Evolutionary conservation across 1,140 invertebrate species (phyloP), one percentile per base, ranked within the genome.

Genomic region (Camponotus floridanus): DNA sequence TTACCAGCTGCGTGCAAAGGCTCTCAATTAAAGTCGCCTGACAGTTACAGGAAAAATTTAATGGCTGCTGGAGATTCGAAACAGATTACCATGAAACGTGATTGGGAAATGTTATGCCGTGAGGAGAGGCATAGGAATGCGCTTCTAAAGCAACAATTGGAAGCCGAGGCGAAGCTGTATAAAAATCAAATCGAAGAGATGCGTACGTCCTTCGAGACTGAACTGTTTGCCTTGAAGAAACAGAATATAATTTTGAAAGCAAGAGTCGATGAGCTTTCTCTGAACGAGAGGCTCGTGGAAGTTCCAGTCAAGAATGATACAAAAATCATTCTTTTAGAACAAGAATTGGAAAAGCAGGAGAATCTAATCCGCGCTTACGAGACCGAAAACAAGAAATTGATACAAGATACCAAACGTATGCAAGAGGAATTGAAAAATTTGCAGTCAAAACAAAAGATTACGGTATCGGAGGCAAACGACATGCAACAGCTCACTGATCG

Each of bases 181-280:
- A 95, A 94, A 39, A 89, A 81, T 6, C 93, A 94, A 81, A 94
- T 95, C 7, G 92, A 94, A 70, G 92, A 90, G 8, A 93, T 94
- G 90, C 90, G 93, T 42, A 76, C 91, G 9, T 91, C 92, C 0
- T 94, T 94, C n/a, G 95, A 95, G 61, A 92, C 94, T 71, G 94
- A 95, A 83, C 59, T 95, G 8, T 95, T 95, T 79, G 76, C 92
- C 1, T 42, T 95, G 0, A 95, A 94, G 57, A 95, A 94, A 18
- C 94, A 95, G 48, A 95, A 95, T 67, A 95, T 95, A 9, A 87
- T 95, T 65, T 80, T 95, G 13, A 95, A 95, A 57, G 87, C 93
- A 1, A 94, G 94, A 76, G 62, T 94, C 0, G 94, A 95, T 62
- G 94, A 95, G 18, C 62, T 92, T 0, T 85, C 85, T 0, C 42